phyloP scores from a whole-genome alignment of 2,113 vertebrate genomes.

The Elaphurus davidianus region DNA sequence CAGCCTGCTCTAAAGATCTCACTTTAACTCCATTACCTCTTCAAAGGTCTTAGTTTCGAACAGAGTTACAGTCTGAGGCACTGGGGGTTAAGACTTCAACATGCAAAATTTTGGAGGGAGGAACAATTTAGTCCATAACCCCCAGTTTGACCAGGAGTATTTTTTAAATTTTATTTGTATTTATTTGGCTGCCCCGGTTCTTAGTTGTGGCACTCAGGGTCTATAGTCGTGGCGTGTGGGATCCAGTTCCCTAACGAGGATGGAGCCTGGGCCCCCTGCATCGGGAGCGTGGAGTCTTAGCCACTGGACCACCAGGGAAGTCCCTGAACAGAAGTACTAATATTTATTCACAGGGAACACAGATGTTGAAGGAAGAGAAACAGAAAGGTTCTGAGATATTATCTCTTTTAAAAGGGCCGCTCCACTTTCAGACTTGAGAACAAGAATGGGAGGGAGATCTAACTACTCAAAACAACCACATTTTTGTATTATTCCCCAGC shows the following conservation, averaged over 20 bases:
- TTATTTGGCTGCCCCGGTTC: background rate
- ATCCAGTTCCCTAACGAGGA: background rate
- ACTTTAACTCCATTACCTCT: background rate
- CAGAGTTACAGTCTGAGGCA: background rate
- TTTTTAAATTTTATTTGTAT: background rate
- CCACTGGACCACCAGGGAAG: background rate
- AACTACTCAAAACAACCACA: slow-evolving; percentile 53
- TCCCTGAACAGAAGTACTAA: background rate
- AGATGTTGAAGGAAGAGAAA: slow-evolving; percentile 24
- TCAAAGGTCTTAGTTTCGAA: background rate
- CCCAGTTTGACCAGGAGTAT: background rate
- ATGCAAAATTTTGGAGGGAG: background rate
- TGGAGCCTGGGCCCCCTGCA: background rate
- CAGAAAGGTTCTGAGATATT: slow-evolving; percentile 36
- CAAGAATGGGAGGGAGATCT: slow-evolving; percentile 33
- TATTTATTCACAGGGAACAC: background rate
- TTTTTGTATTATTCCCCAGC: slow-evolving; percentile 42
- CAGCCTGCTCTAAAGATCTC: background rate
- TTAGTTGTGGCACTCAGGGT: background rate
- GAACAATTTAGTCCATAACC: background rate
- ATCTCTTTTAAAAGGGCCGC: slow-evolving; percentile 49
- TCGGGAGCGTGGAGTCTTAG: background rate
- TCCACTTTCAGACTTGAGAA: slow-evolving; percentile 47
- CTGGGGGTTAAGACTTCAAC: background rate
- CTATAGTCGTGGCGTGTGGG: background rate